A percentile compares a stretch with the other conserved stretches of the same genome.
These are phyloP conservation scores for Myotis myotis DNA, from an alignment of 2,797 vertebrate genomes.

Conservation along the genomic window DNA sequence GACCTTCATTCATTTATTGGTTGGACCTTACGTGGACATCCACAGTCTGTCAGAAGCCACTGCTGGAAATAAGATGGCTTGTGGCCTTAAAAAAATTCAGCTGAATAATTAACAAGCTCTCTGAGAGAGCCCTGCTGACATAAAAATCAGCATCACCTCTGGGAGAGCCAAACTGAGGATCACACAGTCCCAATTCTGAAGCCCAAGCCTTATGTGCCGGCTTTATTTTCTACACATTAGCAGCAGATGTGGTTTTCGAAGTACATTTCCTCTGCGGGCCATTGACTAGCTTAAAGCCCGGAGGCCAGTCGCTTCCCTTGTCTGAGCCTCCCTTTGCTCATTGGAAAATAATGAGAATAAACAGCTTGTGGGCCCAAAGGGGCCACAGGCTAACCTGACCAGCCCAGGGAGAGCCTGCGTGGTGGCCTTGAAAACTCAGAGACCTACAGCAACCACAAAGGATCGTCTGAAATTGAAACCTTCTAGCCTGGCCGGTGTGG, in stretches of 20 bases:
- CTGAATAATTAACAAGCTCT: neutral
- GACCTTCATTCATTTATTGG: neutral
- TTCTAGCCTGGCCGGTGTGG: too few relatives aligned
- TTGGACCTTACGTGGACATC: neutral
- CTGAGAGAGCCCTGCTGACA: neutral
- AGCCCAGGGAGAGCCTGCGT: too few relatives aligned
- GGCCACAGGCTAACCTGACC: too few relatives aligned
- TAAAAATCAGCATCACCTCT: neutral
- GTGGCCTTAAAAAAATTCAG: neutral
- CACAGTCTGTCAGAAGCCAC: neutral
- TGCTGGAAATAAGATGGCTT: neutral
- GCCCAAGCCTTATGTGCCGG: neutral
- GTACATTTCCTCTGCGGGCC: too few relatives aligned
- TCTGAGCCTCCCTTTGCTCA: neutral
- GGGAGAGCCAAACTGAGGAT: neutral
- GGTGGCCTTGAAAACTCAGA: too few relatives aligned
- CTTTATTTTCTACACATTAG: neutral
- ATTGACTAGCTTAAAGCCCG: neutral
- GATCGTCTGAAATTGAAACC: too few relatives aligned
- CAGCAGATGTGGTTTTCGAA: neutral
- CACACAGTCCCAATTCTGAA: neutral
- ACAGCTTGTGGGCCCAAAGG: neutral
- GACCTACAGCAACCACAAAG: too few relatives aligned
- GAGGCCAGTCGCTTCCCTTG: neutral
- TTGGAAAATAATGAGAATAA: neutral